A percentile compares a stretch with the other conserved stretches of the same genome.
Evolutionary conservation across 2,797 vertebrate species (phyloP).

Genomic region (Gambusia yucatana): DNA sequence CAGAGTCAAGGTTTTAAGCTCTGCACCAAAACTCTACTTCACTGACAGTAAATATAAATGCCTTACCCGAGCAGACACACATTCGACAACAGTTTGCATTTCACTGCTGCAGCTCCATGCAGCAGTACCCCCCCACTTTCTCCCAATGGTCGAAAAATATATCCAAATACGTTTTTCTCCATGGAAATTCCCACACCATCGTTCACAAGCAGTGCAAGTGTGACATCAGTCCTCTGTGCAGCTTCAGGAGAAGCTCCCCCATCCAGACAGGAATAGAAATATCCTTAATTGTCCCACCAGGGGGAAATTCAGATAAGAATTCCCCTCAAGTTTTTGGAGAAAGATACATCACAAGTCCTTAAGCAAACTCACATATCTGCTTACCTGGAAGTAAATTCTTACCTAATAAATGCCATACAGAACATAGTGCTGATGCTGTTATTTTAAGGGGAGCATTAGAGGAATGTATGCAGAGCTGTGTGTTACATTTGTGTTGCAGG

Average conservation of each 20-base stretch:
- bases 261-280: background rate
- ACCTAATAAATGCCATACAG: constrained; percentile 22
- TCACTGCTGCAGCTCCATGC: constrained; percentile 17
- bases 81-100: constrained; percentile 41
- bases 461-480: constrained; percentile 17
- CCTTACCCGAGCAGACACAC: constrained; percentile 34
- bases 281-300: background rate
- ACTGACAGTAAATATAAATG: constrained; percentile 48
- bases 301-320: background rate
- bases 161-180: constrained; percentile 26
- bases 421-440: constrained; percentile 31
- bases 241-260: constrained; percentile 6
- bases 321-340: background rate
- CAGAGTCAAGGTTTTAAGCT: constrained; percentile 39
- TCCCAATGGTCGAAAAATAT: constrained; percentile 27
- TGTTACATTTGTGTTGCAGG: constrained; percentile 34
- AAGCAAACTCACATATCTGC: constrained; percentile 13
- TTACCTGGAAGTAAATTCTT: background rate
- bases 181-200: constrained; percentile 20
- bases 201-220: constrained; percentile 43
- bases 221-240: constrained; percentile 20
- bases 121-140: constrained; percentile 30
- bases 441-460: constrained; percentile 38
- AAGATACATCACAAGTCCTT: constrained; percentile 8
- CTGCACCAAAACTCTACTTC: constrained; percentile 48